Evolutionary conservation across 1,140 invertebrate species (phyloP).

Genomic region (Panagrolaimus sp.): DNA sequence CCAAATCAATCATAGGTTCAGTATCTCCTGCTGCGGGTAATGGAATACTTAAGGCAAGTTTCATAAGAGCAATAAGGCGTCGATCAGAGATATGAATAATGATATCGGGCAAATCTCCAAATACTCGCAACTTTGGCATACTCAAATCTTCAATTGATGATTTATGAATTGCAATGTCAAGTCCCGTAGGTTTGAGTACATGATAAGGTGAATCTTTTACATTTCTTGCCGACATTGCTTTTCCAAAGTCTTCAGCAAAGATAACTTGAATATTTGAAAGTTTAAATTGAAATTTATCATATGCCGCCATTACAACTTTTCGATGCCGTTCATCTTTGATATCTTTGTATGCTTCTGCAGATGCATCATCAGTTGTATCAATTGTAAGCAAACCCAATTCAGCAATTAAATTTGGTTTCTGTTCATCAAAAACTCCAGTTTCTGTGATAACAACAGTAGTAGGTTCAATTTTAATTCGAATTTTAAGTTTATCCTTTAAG

Average conservation of each 20-base stretch:
- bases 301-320: conserved; percentile 73
- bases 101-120: conserved; percentile 62
- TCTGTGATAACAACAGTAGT: conserved; percentile 81
- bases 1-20: conserved; percentile 32
- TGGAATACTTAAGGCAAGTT: conserved; percentile 67
- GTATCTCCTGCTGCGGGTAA: conserved; percentile 63
- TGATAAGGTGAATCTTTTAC: conserved; percentile 60
- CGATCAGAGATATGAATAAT: conserved; percentile 63
- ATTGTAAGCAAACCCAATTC: conserved; percentile 77
- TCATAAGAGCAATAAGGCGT: conserved; percentile 62
- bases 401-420: conserved; percentile 69
- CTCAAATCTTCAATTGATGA: conserved; percentile 83
- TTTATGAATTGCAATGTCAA: conserved; percentile 74
- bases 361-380: conserved; percentile 65
- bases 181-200: conserved; percentile 72
- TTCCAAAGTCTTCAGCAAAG: conserved; percentile 62
- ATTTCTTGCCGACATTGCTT: conserved; percentile 35
- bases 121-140: conserved; percentile 69
- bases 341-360: conserved; percentile 55
- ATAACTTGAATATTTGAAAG: conserved; percentile 77
- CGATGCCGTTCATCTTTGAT: conserved; percentile 42
- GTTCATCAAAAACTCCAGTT: conserved; percentile 70
- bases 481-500: conserved; percentile 75
- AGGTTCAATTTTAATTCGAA: conserved; percentile 78
- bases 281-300: conserved; percentile 77